Percentiles rank a stretch among this genome's conserved stretches.
These are phyloP conservation scores for Manis javanica DNA, from an alignment of 2,797 vertebrate genomes.

Conservation along the genomic window DNA sequence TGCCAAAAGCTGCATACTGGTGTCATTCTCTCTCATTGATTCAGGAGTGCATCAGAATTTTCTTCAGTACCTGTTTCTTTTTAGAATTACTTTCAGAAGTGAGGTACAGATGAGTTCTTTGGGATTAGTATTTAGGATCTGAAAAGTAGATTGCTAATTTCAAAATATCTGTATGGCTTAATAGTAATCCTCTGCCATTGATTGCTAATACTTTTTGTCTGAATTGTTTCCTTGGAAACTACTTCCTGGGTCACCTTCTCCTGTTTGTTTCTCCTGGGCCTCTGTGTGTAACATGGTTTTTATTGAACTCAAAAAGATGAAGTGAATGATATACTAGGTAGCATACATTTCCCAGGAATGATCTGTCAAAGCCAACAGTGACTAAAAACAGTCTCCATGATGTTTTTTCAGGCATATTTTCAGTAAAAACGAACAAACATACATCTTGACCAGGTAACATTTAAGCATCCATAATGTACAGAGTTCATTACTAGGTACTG, in stretches of 20 bases:
- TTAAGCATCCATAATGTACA: not conserved
- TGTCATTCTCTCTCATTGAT: not conserved
- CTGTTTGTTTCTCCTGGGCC: not conserved
- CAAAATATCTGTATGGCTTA: not conserved
- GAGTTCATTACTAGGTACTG: not conserved
- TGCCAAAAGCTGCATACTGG: not conserved
- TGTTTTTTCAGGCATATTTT: not conserved
- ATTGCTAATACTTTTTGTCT: not conserved
- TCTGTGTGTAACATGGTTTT: not conserved
- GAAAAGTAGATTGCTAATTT: not conserved
- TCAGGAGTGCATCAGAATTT: not conserved
- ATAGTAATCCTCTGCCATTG: not conserved
- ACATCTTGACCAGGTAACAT: not conserved
- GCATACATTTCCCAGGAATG: not conserved
- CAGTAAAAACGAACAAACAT: not conserved
- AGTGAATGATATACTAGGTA: not conserved
- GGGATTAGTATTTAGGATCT: not conserved
- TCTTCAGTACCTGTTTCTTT: not conserved
- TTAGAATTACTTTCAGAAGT: constrained; percentile 29
- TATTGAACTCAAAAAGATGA: not conserved
- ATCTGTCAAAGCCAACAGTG: not conserved
- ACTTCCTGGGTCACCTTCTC: not conserved
- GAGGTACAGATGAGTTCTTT: not conserved
- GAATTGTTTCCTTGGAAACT: not conserved
- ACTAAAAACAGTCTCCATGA: not conserved